Percentiles rank a stretch among this genome's conserved stretches.
Evolutionary conservation across 2,888 invertebrate genomes (phyloP).

Genomic region (Drosophila helvetica): DNA sequence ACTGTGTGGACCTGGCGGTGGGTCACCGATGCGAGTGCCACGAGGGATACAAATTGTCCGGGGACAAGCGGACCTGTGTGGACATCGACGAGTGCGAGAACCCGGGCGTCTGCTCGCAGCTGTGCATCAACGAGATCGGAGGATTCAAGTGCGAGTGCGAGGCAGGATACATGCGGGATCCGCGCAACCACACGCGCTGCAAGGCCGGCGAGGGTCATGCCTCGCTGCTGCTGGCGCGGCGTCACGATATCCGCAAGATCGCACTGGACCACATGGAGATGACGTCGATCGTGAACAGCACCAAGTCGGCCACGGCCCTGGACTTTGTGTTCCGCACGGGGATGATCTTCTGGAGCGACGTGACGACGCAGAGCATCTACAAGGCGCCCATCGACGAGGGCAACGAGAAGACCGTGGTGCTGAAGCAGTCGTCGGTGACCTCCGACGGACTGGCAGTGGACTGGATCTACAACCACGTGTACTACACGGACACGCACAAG

Average conservation of each 20-base stretch:
- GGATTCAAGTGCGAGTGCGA: slow-evolving; percentile 96
- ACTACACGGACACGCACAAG: slow-evolving; percentile 97
- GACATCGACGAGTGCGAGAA: slow-evolving; percentile 96
- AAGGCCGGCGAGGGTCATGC: slow-evolving; percentile 96
- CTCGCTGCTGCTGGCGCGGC: slow-evolving; percentile 93
- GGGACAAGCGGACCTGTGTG: slow-evolving; percentile 92
- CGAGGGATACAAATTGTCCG: slow-evolving; percentile 89
- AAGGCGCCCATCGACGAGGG: slow-evolving; percentile 98
- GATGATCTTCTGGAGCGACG: slow-evolving; percentile 99
- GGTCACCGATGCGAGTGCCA: slow-evolving; percentile 93
- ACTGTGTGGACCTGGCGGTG: slow-evolving; percentile 92
- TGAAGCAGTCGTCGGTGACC: slow-evolving; percentile 92
- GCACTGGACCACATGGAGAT: slow-evolving; percentile 96
- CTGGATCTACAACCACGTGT: slow-evolving; percentile 98
- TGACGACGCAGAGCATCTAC: slow-evolving; percentile 95
- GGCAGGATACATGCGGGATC: slow-evolving; percentile 93
- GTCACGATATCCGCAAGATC: slow-evolving; percentile 95
- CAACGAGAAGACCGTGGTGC: slow-evolving; percentile 92
- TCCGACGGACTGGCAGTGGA: slow-evolving; percentile 99
- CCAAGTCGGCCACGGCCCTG: slow-evolving; percentile 95
- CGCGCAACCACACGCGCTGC: slow-evolving; percentile 92
- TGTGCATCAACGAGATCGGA: slow-evolving; percentile 95
- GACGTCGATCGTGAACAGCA: slow-evolving; percentile 96
- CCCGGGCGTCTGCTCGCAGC: slow-evolving; percentile 96
- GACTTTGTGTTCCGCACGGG: slow-evolving; percentile 97